A percentile compares a stretch with the other conserved stretches of the same genome.
These are phyloP conservation scores for Hetaerina americana DNA, from an alignment of 1,140 invertebrate genomes.

Conservation along the genomic window DNA sequence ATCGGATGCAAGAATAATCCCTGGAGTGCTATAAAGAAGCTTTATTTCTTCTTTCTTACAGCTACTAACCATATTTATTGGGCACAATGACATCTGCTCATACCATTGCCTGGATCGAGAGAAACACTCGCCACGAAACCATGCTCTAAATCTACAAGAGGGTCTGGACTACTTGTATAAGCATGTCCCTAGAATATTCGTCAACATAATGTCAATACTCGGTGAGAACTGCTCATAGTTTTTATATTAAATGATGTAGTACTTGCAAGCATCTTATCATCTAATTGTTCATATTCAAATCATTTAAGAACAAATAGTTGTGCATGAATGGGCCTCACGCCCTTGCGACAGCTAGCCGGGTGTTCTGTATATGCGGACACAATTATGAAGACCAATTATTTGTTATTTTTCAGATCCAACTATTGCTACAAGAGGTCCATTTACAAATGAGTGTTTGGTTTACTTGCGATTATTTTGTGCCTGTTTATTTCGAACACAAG, in stretches of 20 bases:
- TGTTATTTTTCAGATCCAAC: background rate
- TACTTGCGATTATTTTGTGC: background rate
- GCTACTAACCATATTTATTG: constrained; percentile 70
- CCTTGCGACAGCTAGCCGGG: no score
- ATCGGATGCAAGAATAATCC: background rate
- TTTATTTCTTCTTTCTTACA: constrained; percentile 20
- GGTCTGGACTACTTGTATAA: constrained; percentile 51
- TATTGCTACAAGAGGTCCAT: background rate
- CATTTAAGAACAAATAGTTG: no score
- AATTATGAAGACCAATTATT: no score
- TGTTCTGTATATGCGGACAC: no score
- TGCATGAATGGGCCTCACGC: no score
- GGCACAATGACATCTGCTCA: constrained; percentile 72
- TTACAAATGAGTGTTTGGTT: background rate
- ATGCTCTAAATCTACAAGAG: constrained; percentile 43
- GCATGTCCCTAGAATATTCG: constrained; percentile 54
- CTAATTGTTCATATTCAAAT: no score
- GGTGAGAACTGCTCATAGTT: constrained; percentile 38
- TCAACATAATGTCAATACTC: constrained; percentile 61
- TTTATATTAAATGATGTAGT: no score
- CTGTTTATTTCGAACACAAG: background rate
- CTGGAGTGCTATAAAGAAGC: background rate
- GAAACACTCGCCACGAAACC: constrained; percentile 37
- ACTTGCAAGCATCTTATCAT: no score
- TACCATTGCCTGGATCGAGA: constrained; percentile 46